Conservation (phyloP, 2,888 invertebrate genomes). For the Caenorhabditis sinica region DNA sequence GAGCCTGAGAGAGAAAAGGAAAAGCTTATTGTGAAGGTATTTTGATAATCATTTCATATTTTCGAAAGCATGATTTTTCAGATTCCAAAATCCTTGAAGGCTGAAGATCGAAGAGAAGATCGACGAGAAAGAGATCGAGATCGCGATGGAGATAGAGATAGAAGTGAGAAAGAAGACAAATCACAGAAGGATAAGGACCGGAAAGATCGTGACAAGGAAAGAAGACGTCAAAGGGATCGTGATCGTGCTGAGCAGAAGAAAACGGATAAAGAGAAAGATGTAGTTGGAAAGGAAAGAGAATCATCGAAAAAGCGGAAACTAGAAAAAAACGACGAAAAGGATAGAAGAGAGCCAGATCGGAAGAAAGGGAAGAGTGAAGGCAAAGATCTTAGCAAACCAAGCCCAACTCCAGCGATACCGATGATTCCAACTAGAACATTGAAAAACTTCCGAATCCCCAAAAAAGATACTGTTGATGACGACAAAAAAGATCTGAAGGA, state of each 20-base stretch:
- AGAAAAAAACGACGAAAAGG: conserved; percentile 53
- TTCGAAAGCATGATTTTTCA: conserved; percentile 12
- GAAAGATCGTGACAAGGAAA: conserved; percentile 40
- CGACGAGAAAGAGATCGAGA: conserved; percentile 48
- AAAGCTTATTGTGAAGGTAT: conserved; percentile 53
- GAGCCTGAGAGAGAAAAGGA: conserved; percentile 32
- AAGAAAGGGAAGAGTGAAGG: conserved; percentile 56
- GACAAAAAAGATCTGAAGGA: conserved; percentile 48
- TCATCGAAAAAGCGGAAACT: conserved; percentile 56
- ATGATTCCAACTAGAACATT: conserved; percentile 48
- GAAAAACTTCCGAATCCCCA: conserved; percentile 70
- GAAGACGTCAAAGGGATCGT: conserved; percentile 38
- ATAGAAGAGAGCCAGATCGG: conserved; percentile 48
- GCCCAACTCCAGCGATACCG: conserved; percentile 15
- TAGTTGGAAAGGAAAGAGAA: conserved; percentile 20
- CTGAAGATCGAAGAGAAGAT: conserved; percentile 42
- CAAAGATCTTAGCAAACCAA: conserved; percentile 24
- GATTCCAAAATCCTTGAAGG: conserved; percentile 49
- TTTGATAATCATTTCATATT: too few species aligned
- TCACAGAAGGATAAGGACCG: conserved; percentile 38
- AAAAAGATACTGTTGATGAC: conserved; percentile 59
- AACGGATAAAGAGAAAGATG: conserved; percentile 23
- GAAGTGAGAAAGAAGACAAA: conserved; percentile 38
- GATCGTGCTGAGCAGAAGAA: conserved; percentile 35
- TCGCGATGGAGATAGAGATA: conserved; percentile 34